phyloP scores from a whole-genome alignment of 2,113 vertebrate species.

The Ptilonorhynchus violaceus region DNA sequence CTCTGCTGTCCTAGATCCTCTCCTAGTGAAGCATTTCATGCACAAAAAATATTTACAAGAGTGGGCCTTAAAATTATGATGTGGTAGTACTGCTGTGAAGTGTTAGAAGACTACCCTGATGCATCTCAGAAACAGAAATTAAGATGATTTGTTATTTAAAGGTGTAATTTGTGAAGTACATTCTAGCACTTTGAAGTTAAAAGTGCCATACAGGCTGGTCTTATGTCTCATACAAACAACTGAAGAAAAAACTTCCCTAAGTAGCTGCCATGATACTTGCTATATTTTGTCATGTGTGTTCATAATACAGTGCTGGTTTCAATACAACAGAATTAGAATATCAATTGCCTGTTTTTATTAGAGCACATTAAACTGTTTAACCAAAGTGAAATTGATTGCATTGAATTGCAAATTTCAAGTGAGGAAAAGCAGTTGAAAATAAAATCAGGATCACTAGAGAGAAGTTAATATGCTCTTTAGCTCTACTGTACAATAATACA shows the following conservation, averaged over 20 bases:
- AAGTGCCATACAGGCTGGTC: neutral
- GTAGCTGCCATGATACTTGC: neutral
- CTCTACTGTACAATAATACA: neutral
- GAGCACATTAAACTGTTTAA: constrained; percentile 53
- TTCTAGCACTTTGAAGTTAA: neutral
- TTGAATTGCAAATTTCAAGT: constrained; percentile 62
- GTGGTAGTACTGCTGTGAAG: neutral
- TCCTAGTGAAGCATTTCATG: neutral
- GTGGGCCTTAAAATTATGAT: neutral
- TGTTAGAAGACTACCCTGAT: neutral
- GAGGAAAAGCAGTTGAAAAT: constrained; percentile 10
- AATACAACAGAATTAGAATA: constrained; percentile 54
- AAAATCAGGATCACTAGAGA: neutral
- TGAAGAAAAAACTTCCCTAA: neutral
- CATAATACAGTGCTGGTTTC: constrained; percentile 18
- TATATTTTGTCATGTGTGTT: constrained; percentile 15
- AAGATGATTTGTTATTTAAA: neutral
- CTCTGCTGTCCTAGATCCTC: neutral
- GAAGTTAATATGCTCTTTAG: neutral
- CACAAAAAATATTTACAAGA: neutral
- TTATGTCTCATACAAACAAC: neutral
- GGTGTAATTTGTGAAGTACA: neutral
- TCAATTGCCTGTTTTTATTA: constrained; percentile 54
- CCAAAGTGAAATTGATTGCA: constrained; percentile 54
- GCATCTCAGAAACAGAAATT: neutral